phyloP scores from a whole-genome alignment of 37 sponge, comb jelly and placozoan species.

The Beroe ovata region DNA sequence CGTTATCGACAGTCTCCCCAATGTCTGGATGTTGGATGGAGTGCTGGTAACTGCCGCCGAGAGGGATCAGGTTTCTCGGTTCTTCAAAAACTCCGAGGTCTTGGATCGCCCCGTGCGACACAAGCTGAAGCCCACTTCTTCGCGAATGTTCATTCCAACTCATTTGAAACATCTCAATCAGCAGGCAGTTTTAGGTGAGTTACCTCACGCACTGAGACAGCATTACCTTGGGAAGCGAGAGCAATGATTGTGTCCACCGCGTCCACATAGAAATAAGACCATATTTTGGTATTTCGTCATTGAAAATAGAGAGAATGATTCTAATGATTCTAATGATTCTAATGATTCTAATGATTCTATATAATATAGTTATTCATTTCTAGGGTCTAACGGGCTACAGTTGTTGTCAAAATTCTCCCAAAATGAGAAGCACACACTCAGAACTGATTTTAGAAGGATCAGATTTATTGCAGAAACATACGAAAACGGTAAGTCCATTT shows the following conservation, averaged over 20 bases:
- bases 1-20: slow-evolving; percentile 72
- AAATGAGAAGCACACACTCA: slow-evolving; percentile 22
- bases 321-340: too few relatives aligned
- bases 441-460: slow-evolving; percentile 39
- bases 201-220: too few relatives aligned
- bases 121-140: slow-evolving; percentile 4
- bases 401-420: slow-evolving; percentile 48
- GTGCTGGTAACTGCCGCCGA: slow-evolving; percentile 75
- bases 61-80: slow-evolving; percentile 68
- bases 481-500: slow-evolving; percentile 58
- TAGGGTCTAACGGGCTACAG: slow-evolving; percentile 22
- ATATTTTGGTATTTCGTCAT: too few relatives aligned
- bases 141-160: background rate
- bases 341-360: too few relatives aligned
- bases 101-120: slow-evolving; percentile 69
- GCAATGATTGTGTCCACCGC: too few relatives aligned
- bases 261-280: too few relatives aligned
- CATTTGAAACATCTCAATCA: background rate
- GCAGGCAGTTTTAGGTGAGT: slow-evolving; percentile 49
- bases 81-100: slow-evolving; percentile 70
- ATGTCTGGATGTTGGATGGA: slow-evolving; percentile 78
- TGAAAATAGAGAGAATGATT: too few relatives aligned
- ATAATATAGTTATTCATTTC: too few relatives aligned
- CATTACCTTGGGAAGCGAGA: too few relatives aligned
- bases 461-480: slow-evolving; percentile 20